Base-by-base conservation (phyloP, 35 echinoderm and acorn worm species). In the Heliocidaris erythrogramma region DNA sequence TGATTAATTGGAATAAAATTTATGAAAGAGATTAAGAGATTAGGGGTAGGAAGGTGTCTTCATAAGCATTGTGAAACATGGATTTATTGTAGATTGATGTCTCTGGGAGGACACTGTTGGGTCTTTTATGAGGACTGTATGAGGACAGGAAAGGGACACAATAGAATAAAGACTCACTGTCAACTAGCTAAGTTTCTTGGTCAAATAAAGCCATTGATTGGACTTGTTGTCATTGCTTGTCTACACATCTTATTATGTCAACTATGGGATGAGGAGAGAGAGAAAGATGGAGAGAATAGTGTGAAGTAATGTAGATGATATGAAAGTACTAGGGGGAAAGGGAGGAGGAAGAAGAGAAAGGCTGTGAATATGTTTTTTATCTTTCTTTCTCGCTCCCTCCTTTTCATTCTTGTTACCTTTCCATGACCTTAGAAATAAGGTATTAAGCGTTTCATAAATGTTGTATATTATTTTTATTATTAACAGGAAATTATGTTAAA, bases 11-110 rank as follows among this genome's bases (percentile, higher is more conserved):
- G 87, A n/a, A 89, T 32, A 89, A 18, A 48, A 89, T 89, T 89
- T 89, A 89, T 89, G 87, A 48, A 89, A 89, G 87, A 89, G 87
- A 89, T 89, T 89, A 89, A 13, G 47, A 78, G 31, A 89, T 89
- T 31, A 13, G 87, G 47, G 7, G 87, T 32, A 17, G 47, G 29
- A 29, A 89, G 87, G 87, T 31, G 12, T 89, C 47, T 17, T 42
- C 29, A 2, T 89, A 78, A 18, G 52, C 17, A 78, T 27, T 78
- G 65, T 78, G 65, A 78, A 78, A 78, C 65, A 78, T 78, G 65
- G 65, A 78, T 78, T 78, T n/a, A 27, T 21, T 27, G 18, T 78
- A 24, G 6, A 78, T 78, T 8, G 27, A 27, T 78, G 65, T 27
- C 16, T 6, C 21, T 69, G 5, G 60, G 21, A 21, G 17, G 16